Percentiles rank a stretch among this genome's conserved stretches.
phyloP scores from a whole-genome alignment of 2,888 invertebrate species.

The Perizoma flavofasciatum region DNA sequence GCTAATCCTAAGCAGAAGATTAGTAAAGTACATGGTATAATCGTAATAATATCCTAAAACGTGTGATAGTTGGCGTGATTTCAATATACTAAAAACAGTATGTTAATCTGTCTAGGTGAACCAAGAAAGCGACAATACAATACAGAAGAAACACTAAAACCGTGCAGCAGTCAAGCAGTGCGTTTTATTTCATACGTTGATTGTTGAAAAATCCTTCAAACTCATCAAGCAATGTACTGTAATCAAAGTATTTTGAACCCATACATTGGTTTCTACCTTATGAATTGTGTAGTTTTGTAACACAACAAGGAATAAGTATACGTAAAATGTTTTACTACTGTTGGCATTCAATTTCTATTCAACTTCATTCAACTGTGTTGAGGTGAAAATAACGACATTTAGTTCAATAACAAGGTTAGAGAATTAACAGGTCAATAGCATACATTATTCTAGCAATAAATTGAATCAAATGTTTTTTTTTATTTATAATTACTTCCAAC shows the following conservation, averaged over 20 bases:
- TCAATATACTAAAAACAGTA: no score
- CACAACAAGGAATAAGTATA: no score
- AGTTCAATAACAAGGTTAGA: slow-evolving; percentile 34
- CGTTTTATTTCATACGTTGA: slow-evolving; percentile 12
- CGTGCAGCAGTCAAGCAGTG: slow-evolving; percentile 17
- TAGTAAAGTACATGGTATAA: no score
- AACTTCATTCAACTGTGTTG: slow-evolving; percentile 28
- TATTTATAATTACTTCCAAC: slow-evolving; percentile 26
- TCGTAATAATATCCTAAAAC: no score
- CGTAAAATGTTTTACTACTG: background rate
- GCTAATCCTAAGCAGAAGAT: no score
- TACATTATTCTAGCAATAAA: slow-evolving; percentile 19
- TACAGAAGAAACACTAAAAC: slow-evolving; percentile 1
- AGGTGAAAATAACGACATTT: slow-evolving; percentile 39
- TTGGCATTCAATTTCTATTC: slow-evolving; percentile 22
- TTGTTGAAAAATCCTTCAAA: no score
- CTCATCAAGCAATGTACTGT: slow-evolving; percentile 11
- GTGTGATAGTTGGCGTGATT: no score
- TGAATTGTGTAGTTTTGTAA: no score
- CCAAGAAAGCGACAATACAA: slow-evolving; percentile 5
- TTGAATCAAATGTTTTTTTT: slow-evolving; percentile 18
- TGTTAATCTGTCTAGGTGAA: no score
- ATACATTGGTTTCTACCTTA: no score
- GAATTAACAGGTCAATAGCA: slow-evolving; percentile 15
- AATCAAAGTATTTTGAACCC: no score